These are phyloP conservation scores for Okamejei kenojei DNA, from an alignment of 2,797 vertebrate species.

Conservation along the genomic window DNA sequence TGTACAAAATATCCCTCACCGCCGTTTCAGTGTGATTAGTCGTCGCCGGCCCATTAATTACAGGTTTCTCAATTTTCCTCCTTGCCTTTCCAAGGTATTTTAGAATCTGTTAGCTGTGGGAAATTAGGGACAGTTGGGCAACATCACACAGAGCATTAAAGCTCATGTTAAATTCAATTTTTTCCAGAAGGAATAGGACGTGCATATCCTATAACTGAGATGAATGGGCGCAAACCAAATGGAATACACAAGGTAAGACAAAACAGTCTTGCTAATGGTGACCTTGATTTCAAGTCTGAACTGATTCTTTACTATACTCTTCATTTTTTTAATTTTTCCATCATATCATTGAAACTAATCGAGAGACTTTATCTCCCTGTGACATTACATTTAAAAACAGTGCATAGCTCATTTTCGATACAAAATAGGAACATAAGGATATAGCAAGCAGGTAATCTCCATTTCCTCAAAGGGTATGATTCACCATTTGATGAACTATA, in stretches of 20 bases:
- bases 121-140: background rate
- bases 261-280: background rate
- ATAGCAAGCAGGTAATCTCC: no score
- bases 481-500: no score
- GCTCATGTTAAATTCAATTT: conserved; percentile 5
- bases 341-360: background rate
- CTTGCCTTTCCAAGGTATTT: background rate
- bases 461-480: no score
- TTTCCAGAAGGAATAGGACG: background rate
- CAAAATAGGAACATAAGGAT: no score
- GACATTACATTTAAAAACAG: background rate
- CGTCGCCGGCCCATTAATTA: background rate
- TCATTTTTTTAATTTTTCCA: no score
- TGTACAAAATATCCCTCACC: background rate
- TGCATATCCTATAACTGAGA: background rate
- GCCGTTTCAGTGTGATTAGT: background rate
- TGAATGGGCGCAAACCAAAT: background rate
- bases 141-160: background rate
- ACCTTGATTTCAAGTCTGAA: background rate
- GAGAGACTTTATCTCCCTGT: background rate
- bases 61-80: background rate
- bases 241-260: background rate
- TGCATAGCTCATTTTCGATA: no score
- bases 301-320: background rate
- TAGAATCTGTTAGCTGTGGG: background rate